Base-by-base conservation (phyloP, 2,888 invertebrate species). In the Agrilus biguttatus region DNA sequence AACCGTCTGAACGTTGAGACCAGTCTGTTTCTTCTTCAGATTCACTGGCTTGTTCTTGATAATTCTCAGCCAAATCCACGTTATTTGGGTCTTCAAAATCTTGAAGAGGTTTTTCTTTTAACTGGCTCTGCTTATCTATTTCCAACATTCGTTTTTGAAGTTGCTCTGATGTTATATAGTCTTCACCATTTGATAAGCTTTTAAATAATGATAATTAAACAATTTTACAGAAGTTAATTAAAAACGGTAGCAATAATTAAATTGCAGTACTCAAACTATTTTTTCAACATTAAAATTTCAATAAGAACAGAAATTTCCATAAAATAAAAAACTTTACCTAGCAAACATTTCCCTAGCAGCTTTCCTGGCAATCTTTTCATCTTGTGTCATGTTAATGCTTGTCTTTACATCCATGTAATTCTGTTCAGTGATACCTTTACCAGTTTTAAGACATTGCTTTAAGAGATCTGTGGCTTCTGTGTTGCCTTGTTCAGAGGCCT, bases 401-500 rank as follows among this genome's bases (percentile, higher is more conserved):
- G 80, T 77, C 54, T 76, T 76, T 1, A 85, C 80, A 55, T 84
- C 83, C 40, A 78, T 69, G 55, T 78, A 77, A 62, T 85, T 86
- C 39, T 79, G 76, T 44, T 80, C 77, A 1, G 76, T 80, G 6
- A 86, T 81, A 6, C 85, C 86, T 65, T 74, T 73, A 8, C 83
- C 81, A 32, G 77, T 78, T 34, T 77, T 71, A 10, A 87, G 72
- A 55, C 84, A 84, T 64, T 81, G 77, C 62, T 73, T 70, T 47
- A 95, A 70, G 57, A 90, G 73, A 46, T 77, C 77, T 33, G 89
- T 84, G 0, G 92, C 92, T 61, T 90, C 88, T 36, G 80, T 75
- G 55, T 90, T 89, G 1, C 92, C 93, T 63, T 92, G 90, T 56
- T 89, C 86, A 0, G 92, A 90, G 2, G 93, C 91, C 66, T 85